Base-by-base conservation (phyloP, 2,797 vertebrate genomes). In the Phaenicophaeus curvirostris region DNA sequence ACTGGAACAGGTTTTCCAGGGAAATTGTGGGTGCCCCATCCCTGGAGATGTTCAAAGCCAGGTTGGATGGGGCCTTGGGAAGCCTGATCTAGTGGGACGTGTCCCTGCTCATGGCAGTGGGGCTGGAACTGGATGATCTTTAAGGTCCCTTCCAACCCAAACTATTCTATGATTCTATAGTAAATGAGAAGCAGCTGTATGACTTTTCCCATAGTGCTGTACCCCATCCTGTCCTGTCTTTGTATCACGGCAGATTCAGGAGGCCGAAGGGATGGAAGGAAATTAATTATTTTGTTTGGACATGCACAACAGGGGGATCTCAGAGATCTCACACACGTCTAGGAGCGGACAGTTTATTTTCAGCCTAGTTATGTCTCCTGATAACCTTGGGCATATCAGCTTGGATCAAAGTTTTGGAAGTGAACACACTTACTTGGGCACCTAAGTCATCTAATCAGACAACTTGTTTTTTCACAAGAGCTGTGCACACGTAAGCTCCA, bases 401-500 rank as follows among this genome's bases (percentile, higher is more conserved):
- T 30, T 85, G 46, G 41, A 33, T 35, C 53, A 67, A 77, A 93
- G 89, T 55, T 83, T 92, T 62, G 51, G 72, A 50, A 74, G 17
- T 20, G 25, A 61, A 48, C 37, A 19, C 8, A 6, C 5, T 53
- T 44, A 59, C 16, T 18, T 53, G 59, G 54, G 63, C 75, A 93
- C 58, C 28, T 31, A 51, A 85, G 20, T 83, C 20, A 86, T n/a
- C 37, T 71, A 53, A 57, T 71, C 37, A 63, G 44, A 17, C 12
- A 71, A 68, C 31, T 11, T 61, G 37, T 8, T 93, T 86, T 61
- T 84, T 67, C 63, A 71, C 9, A 76, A 67, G 33, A 71, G 28
- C 35, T 61, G 39, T 8, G 7, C 17, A 41, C 54, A n/a, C 0
- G 0, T 33, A 48, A 66, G 4, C 37, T 67, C 37, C 53, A 59